A percentile compares a stretch with the other conserved stretches of the same genome.
phyloP scores from a whole-genome alignment of 2,113 vertebrate genomes.

The Crotalus horridus region DNA sequence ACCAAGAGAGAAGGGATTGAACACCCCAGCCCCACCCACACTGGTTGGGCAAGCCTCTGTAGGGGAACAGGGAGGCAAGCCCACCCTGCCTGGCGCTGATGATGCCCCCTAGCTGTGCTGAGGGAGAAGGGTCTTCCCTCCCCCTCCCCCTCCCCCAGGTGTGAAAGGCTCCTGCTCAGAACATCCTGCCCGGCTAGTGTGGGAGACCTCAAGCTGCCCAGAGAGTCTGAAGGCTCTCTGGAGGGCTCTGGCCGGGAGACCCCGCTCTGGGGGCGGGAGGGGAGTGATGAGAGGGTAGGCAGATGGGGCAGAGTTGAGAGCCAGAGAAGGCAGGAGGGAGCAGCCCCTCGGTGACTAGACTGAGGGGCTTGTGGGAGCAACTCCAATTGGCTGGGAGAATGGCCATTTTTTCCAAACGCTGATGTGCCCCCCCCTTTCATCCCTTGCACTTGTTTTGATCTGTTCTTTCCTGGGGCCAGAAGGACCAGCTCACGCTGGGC shows the following conservation, averaged over 20 bases:
- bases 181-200: not conserved
- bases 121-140: not conserved
- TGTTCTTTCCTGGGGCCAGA: not conserved
- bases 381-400: not conserved
- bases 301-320: not conserved
- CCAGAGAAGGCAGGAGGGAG: not conserved
- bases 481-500: not conserved
- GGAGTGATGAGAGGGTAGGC: not conserved
- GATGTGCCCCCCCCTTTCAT: not conserved
- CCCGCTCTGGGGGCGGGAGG: not conserved
- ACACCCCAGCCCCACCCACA: no score
- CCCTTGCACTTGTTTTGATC: not conserved
- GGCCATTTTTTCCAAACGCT: not conserved
- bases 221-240: not conserved
- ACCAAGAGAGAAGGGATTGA: not conserved
- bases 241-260: not conserved
- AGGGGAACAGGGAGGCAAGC: not conserved
- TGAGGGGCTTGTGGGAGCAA: not conserved
- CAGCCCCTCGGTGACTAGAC: not conserved
- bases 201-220: not conserved
- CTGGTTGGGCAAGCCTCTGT: not conserved
- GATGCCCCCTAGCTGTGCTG: not conserved
- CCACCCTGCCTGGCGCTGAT: not conserved
- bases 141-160: not conserved
- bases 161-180: not conserved